A percentile compares a stretch with the other conserved stretches of the same genome.
Conservation (phyloP, 2,113 vertebrate genomes). For the Podiceps cristatus region DNA sequence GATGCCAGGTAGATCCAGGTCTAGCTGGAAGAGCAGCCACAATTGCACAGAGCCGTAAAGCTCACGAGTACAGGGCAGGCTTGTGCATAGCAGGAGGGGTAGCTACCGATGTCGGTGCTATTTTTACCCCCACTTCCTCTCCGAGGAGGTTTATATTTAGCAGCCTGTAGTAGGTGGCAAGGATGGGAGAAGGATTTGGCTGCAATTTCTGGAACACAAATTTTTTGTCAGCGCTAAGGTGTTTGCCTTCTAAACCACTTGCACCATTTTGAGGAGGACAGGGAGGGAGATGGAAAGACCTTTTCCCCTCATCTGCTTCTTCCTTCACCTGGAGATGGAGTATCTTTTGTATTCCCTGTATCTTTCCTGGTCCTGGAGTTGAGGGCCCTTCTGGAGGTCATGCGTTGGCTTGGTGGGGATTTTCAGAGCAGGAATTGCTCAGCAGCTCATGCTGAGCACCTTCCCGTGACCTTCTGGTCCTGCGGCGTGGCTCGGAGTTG, state of each 20-base stretch:
- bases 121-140: conserved; percentile 17
- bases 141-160: conserved; percentile 12
- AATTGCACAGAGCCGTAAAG: background rate
- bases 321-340: background rate
- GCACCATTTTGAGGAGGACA: background rate
- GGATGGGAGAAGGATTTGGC: background rate
- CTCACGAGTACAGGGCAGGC: background rate
- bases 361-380: background rate
- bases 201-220: background rate
- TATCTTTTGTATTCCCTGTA: background rate
- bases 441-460: background rate
- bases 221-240: background rate
- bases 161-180: background rate
- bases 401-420: rapidly evolving
- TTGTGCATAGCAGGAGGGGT: background rate
- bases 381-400: background rate
- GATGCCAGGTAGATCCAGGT: background rate
- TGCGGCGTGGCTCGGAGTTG: background rate
- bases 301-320: rapidly evolving
- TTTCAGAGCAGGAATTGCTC: background rate
- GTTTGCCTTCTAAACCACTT: background rate
- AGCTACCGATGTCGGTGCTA: background rate
- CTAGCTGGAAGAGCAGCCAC: background rate
- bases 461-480: background rate
- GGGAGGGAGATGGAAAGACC: background rate